Conservation (phyloP, 2,113 vertebrate genomes). For the Vanacampus margaritifer region DNA sequence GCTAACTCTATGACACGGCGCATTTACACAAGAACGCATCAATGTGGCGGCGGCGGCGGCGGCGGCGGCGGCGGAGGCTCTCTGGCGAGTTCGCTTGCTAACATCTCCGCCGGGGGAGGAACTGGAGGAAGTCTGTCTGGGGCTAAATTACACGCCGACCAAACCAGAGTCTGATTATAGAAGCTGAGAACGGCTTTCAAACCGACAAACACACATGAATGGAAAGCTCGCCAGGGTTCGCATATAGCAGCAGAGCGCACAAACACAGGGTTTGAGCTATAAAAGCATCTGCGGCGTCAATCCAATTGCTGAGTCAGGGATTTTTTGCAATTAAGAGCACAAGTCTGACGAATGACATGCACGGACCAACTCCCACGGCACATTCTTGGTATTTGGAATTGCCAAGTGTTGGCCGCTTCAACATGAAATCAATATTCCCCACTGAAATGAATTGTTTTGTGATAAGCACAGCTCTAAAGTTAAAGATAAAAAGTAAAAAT, state of each 20-base stretch:
- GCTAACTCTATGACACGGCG: constrained; percentile 36
- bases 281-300: constrained; percentile 55
- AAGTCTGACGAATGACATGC: background rate
- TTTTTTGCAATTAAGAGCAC: background rate
- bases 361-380: background rate
- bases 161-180: constrained; percentile 72
- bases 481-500: too few relatives aligned
- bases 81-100: constrained; percentile 47
- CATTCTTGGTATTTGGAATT: constrained; percentile 10
- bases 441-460: too few relatives aligned
- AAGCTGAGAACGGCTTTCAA: constrained; percentile 66
- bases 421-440: too few relatives aligned
- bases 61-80: constrained; percentile 23
- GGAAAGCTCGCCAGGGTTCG: constrained; percentile 2
- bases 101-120: constrained; percentile 65
- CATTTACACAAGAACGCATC: constrained; percentile 52
- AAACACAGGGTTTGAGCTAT: constrained; percentile 38
- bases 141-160: constrained; percentile 70
- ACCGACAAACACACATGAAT: constrained; percentile 51
- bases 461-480: too few relatives aligned
- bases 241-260: constrained; percentile 8
- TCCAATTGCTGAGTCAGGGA: constrained; percentile 42
- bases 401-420: background rate
- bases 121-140: constrained; percentile 70
- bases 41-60: constrained; percentile 33